Percentiles rank a stretch among this genome's conserved stretches.
Conservation (phyloP, 2,113 vertebrate genomes). For the Peromyscus leucopus region DNA sequence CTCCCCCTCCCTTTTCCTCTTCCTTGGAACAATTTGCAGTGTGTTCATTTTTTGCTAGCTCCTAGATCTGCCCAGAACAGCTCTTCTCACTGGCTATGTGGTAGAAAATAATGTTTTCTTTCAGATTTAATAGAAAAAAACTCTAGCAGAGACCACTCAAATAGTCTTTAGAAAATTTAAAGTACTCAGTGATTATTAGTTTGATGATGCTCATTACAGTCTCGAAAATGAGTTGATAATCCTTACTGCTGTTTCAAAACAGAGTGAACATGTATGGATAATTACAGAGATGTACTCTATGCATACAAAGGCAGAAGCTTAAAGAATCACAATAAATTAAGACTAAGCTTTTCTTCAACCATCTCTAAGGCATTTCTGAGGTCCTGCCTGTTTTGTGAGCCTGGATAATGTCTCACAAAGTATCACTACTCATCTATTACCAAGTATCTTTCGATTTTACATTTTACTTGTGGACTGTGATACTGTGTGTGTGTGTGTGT, state of each 20-base stretch:
- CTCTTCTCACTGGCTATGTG: constrained; percentile 19
- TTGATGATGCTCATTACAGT: not conserved
- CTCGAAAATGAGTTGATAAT: constrained; percentile 22
- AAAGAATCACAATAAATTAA: not conserved
- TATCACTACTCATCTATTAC: not conserved
- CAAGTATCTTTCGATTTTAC: constrained; percentile 34
- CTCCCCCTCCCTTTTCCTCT: not conserved
- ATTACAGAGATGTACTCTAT: constrained; percentile 39
- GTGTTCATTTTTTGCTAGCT: constrained; percentile 43
- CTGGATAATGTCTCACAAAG: not conserved
- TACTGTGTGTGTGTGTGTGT: not conserved
- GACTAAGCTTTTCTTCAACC: not conserved
- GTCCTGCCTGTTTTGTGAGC: not conserved
- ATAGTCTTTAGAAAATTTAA: constrained; percentile 49
- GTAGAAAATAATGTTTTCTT: constrained; percentile 64
- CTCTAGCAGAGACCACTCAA: constrained; percentile 19
- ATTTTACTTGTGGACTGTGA: constrained; percentile 18
- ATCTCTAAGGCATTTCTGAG: not conserved
- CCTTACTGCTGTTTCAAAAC: constrained; percentile 55
- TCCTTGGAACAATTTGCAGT: constrained; percentile 32
- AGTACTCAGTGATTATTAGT: constrained; percentile 57
- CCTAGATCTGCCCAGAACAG: not conserved
- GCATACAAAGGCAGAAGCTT: not conserved
- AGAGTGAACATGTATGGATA: not conserved
- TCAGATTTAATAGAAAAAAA: constrained; percentile 64